Evolutionary conservation across 37 sponge, comb jelly and placozoan genomes (phyloP).

Genomic region (Haliclona indistincta): DNA sequence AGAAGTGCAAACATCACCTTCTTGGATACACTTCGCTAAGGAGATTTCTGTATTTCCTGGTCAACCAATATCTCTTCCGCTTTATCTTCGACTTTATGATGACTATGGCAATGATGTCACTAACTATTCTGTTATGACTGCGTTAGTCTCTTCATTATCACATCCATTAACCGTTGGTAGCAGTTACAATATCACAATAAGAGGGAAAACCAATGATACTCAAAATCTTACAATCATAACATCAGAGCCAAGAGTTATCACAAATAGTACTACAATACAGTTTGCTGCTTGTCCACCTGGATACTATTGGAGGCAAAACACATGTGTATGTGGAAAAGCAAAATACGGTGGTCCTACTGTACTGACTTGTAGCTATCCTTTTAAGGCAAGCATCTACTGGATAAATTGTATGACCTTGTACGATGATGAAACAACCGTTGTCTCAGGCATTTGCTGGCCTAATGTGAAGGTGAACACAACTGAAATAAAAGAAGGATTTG

Average conservation of each 20-base stretch:
- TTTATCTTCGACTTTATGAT: neutral
- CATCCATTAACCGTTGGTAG: too few relatives aligned
- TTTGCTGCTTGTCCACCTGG: conserved; percentile 64
- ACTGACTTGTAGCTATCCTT: neutral
- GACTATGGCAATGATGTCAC: conserved; percentile 12
- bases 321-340: neutral
- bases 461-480: neutral
- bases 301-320: neutral
- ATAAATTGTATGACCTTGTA: conserved; percentile 2
- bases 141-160: neutral
- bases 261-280: conserved; percentile 15
- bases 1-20: neutral
- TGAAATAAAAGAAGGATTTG: neutral
- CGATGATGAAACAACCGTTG: neutral
- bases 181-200: conserved; percentile 12
- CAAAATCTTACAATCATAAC: conserved; percentile 15
- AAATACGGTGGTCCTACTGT: neutral
- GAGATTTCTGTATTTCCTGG: conserved; percentile 3
- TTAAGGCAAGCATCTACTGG: neutral
- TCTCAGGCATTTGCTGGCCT: neutral
- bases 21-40: neutral
- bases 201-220: conserved; percentile 9
- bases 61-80: neutral
- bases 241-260: conserved; percentile 39
- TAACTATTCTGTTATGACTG: neutral